These are phyloP conservation scores for Orussus abietinus DNA, from an alignment of 1,140 invertebrate species.

Conservation along the genomic window DNA sequence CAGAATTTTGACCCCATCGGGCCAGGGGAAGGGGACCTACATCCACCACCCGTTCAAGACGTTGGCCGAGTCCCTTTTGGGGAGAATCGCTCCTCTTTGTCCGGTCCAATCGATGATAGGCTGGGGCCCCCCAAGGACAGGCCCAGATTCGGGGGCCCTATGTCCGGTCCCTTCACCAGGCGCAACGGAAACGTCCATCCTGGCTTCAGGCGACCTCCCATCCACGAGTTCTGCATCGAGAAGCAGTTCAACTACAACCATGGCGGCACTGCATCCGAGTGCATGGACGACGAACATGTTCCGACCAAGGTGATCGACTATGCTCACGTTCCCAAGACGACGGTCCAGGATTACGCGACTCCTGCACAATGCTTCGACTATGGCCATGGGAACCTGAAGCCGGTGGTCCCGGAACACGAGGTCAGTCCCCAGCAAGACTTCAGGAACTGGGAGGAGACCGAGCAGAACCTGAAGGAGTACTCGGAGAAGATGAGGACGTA, in stretches of 20 bases:
- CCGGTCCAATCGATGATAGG: too few relatives aligned
- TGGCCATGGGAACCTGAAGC: constrained; percentile 42
- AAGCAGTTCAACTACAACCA: constrained; percentile 53
- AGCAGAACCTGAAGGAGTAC: constrained; percentile 44
- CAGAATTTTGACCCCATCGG: too few relatives aligned
- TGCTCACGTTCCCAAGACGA: constrained; percentile 51
- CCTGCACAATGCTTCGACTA: constrained; percentile 43
- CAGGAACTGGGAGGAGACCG: constrained; percentile 46
- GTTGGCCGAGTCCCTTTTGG: too few relatives aligned
- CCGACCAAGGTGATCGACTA: constrained; percentile 69
- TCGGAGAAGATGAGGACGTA: constrained; percentile 26
- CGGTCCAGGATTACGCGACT: constrained; percentile 28
- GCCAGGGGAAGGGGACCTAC: too few relatives aligned
- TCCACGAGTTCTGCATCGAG: constrained; percentile 35
- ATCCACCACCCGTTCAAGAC: too few relatives aligned
- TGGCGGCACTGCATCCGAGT: constrained; percentile 26
- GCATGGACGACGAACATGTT: constrained; percentile 27
- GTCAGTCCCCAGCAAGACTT: constrained; percentile 33
- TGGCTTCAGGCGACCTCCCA: too few relatives aligned
- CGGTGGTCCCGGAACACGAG: constrained; percentile 33
- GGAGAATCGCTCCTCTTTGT: too few relatives aligned
- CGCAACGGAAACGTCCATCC: too few relatives aligned
- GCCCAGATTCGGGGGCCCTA: too few relatives aligned
- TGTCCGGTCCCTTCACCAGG: too few relatives aligned
- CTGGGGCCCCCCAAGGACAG: too few relatives aligned